These are phyloP conservation scores for Panthera uncia DNA, from an alignment of 2,113 vertebrate genomes.

Conservation along the genomic window DNA sequence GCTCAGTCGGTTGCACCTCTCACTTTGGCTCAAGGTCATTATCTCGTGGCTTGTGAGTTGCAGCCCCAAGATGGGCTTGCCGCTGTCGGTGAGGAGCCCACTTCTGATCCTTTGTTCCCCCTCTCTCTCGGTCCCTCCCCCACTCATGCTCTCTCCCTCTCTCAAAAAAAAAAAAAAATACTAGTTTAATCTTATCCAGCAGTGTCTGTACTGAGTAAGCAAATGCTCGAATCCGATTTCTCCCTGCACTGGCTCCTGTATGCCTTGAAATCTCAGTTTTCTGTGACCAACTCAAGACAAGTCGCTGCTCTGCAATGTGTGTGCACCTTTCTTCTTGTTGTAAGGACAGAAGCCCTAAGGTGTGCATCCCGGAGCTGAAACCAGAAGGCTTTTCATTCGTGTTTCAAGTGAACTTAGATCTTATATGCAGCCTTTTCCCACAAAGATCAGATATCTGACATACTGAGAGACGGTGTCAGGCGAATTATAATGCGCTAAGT, in stretches of 20 bases:
- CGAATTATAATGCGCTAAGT: neutral
- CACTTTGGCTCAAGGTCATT: no score
- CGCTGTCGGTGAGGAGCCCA: neutral
- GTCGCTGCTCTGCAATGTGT: neutral
- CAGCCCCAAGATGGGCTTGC: no score
- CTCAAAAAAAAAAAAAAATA: no score
- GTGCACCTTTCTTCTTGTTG: neutral
- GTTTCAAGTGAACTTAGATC: neutral
- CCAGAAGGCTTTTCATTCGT: neutral
- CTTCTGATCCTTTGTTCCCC: neutral
- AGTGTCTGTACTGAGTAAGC: neutral
- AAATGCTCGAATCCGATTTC: neutral
- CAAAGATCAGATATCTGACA: constrained; percentile 23
- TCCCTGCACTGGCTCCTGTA: neutral
- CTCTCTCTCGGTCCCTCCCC: neutral
- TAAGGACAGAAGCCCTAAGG: neutral
- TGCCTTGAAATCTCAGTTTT: neutral
- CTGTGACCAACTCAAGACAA: neutral
- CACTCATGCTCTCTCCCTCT: neutral
- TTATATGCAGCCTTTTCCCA: neutral
- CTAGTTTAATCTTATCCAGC: neutral
- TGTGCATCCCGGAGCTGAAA: neutral
- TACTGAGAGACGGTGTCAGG: neutral
- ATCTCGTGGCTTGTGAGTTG: no score
- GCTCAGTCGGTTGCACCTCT: no score